Evolutionary conservation across 2,113 vertebrate genomes (phyloP).

Genomic region (Picathartes gymnocephalus): DNA sequence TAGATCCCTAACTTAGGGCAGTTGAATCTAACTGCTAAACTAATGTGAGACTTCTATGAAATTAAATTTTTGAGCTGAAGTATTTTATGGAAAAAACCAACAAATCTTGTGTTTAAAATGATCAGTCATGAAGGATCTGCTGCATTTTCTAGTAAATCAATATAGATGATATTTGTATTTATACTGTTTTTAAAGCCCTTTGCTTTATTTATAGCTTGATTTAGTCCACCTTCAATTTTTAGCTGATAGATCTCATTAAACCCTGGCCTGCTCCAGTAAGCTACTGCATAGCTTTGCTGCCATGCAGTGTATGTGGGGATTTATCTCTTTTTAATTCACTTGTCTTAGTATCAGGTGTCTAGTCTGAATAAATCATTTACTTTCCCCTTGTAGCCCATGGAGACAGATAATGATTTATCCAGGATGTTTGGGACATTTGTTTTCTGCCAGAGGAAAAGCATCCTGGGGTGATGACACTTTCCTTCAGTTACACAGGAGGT

Average conservation of each 20-base stretch:
- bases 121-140: background rate
- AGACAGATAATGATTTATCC: background rate
- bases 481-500: background rate
- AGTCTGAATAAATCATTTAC: background rate
- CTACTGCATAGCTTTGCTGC: background rate
- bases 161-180: background rate
- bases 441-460: background rate
- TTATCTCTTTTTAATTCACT: constrained; percentile 15
- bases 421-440: background rate
- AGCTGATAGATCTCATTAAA: background rate
- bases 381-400: background rate
- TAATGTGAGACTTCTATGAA: background rate
- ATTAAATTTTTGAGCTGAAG: background rate
- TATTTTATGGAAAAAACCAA: background rate
- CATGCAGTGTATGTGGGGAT: background rate
- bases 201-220: background rate
- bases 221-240: background rate
- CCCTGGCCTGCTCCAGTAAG: background rate
- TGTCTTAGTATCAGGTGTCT: constrained; percentile 9
- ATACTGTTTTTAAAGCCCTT: background rate
- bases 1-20: background rate
- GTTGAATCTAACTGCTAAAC: background rate
- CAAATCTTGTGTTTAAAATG: background rate
- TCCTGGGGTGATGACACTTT: background rate
- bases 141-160: background rate